Percentiles rank a stretch among this genome's conserved stretches.
phyloP scores from a whole-genome alignment of 2,113 vertebrate species.

The Fulica atra region DNA sequence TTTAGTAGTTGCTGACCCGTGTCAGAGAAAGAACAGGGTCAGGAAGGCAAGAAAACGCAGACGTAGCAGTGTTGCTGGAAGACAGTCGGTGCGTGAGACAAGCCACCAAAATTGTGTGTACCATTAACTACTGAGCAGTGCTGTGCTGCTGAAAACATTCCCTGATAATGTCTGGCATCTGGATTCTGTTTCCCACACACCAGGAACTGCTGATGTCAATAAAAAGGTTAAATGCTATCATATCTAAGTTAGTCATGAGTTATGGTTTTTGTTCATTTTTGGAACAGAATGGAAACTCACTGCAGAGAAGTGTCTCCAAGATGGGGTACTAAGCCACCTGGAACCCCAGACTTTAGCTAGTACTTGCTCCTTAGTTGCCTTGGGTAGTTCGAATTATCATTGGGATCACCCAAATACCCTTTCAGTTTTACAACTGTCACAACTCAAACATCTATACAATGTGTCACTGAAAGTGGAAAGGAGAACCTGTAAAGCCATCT shows the following conservation, averaged over 20 bases:
- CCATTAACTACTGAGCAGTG: neutral
- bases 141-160: neutral
- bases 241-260: neutral
- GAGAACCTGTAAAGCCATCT: neutral
- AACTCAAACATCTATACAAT: neutral
- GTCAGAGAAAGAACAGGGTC: neutral
- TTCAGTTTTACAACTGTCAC: neutral
- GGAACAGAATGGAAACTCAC: neutral
- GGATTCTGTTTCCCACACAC: neutral
- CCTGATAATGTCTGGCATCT: neutral
- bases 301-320: neutral
- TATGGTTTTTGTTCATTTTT: neutral
- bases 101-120: neutral
- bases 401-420: neutral
- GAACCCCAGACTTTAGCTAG: neutral
- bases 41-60: slow-evolving; percentile 1
- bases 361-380: neutral
- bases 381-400: neutral
- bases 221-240: neutral
- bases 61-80: neutral
- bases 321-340: neutral
- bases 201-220: neutral
- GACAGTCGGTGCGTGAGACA: neutral
- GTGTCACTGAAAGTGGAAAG: neutral
- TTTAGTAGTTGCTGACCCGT: neutral